Evolutionary conservation across 2,888 invertebrate genomes (phyloP).

Genomic region (Trachelus troglodyta): DNA sequence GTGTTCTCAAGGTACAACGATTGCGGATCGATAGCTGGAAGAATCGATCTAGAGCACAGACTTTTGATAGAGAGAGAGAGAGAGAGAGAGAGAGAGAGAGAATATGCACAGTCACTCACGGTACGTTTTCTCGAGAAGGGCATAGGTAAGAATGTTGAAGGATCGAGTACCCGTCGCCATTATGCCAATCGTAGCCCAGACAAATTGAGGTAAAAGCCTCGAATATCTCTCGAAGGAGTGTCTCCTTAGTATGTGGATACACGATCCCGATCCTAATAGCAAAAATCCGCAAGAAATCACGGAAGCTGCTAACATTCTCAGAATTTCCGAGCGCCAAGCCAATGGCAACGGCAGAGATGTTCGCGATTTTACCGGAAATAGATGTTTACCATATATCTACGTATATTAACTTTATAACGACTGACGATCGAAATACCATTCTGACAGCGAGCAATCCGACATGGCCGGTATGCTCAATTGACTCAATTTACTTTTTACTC

Average conservation of each 20-base stretch:
- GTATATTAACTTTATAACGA: not conserved
- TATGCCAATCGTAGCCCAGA: constrained; percentile 42
- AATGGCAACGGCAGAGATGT: not conserved
- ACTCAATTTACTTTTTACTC: not conserved
- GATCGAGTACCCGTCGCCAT: constrained; percentile 41
- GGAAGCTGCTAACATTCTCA: constrained; percentile 45
- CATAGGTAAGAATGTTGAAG: constrained; percentile 39
- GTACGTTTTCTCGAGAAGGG: constrained; percentile 31
- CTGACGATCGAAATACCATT: not conserved
- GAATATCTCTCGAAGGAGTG: constrained; percentile 30
- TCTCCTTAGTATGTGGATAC: constrained; percentile 37
- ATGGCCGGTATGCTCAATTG: not conserved
- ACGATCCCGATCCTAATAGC: constrained; percentile 41
- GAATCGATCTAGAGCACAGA: constrained; percentile 21
- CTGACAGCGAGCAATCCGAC: not conserved
- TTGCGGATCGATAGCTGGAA: constrained; percentile 16
- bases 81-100: too few species aligned
- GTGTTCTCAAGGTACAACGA: not conserved
- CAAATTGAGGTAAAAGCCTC: constrained; percentile 30
- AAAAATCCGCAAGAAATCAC: constrained; percentile 44
- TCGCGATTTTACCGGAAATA: not conserved
- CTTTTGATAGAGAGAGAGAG: too few species aligned
- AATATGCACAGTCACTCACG: constrained; percentile 20
- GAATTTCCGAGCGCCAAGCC: not conserved
- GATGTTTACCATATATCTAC: not conserved